Conservation (phyloP, 2,113 vertebrate species). For the Heptranchias perlo region DNA sequence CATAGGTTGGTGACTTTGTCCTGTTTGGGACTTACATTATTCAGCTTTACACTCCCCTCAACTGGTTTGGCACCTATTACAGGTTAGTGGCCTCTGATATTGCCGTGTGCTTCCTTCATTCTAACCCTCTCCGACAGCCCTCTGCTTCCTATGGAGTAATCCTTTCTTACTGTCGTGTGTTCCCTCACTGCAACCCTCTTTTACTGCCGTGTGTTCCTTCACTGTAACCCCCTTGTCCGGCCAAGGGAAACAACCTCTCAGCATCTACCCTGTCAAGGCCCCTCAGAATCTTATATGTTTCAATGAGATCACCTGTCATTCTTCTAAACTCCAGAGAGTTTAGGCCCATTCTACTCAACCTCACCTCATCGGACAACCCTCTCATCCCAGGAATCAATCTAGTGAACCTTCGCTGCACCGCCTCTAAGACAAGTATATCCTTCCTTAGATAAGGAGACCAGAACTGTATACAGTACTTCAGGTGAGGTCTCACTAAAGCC, state of each 20-base stretch:
- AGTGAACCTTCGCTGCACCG: no score
- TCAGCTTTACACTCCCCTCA: conserved; percentile 87
- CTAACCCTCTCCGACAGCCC: neutral
- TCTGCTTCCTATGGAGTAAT: neutral
- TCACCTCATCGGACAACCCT: no score
- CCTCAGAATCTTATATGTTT: no score
- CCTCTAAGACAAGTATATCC: no score
- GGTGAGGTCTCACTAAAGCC: no score
- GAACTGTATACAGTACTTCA: no score
- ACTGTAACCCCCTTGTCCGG: neutral
- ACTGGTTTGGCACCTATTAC: conserved; percentile 98
- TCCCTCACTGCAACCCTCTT: neutral
- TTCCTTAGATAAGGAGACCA: no score
- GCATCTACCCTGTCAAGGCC: no score
- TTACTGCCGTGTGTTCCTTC: neutral
- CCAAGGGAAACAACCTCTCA: neutral
- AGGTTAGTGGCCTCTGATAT: conserved; percentile 58
- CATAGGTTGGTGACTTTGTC: conserved; percentile 88
- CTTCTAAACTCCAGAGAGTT: no score
- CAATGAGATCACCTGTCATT: no score
- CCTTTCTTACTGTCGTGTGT: neutral
- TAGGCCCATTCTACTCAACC: no score
- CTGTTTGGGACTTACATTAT: conserved; percentile 94
- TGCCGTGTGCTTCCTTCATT: neutral
- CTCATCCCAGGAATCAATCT: no score